Conservation (phyloP, 2,797 vertebrate species). For the Hyperoplus immaculatus region DNA sequence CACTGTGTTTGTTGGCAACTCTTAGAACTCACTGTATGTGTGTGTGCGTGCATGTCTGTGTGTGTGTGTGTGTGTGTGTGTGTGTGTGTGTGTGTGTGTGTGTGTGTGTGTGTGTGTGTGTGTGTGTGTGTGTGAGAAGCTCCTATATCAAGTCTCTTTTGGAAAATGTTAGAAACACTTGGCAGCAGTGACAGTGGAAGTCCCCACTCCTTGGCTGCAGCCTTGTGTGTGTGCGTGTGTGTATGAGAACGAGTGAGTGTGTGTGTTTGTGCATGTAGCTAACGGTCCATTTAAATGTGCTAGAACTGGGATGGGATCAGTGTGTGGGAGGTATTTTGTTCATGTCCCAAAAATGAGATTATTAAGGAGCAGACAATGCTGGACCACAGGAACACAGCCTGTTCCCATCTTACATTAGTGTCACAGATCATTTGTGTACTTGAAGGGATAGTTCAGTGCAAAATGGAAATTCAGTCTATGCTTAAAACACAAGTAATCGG, state of each 20-base stretch:
- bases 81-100: conserved; percentile 17
- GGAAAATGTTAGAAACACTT: conserved; percentile 80
- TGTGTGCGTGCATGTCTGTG: conserved; percentile 25
- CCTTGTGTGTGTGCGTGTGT: conserved; percentile 49
- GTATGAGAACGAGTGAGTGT: background rate
- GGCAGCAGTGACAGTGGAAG: conserved; percentile 84
- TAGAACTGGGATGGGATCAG: conserved; percentile 70
- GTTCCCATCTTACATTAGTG: conserved; percentile 62
- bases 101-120: conserved; percentile 32
- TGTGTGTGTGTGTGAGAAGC: conserved; percentile 27
- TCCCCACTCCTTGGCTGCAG: conserved; percentile 81
- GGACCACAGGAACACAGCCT: conserved; percentile 61
- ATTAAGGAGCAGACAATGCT: conserved; percentile 71
- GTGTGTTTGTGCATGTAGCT: conserved; percentile 55
- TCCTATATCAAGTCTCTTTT: conserved; percentile 71
- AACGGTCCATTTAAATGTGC: conserved; percentile 77
- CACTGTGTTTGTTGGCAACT: conserved; percentile 52
- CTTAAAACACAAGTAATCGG: conserved; percentile 42
- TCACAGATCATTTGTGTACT: conserved; percentile 65
- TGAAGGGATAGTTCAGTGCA: conserved; percentile 50
- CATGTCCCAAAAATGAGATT: conserved; percentile 73
- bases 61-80: conserved; percentile 32
- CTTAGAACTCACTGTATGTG: background rate
- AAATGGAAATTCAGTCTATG: conserved; percentile 44
- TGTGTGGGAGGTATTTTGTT: conserved; percentile 82